Conservation (phyloP, 2,113 vertebrate genomes). For the Dipodomys ordii region DNA sequence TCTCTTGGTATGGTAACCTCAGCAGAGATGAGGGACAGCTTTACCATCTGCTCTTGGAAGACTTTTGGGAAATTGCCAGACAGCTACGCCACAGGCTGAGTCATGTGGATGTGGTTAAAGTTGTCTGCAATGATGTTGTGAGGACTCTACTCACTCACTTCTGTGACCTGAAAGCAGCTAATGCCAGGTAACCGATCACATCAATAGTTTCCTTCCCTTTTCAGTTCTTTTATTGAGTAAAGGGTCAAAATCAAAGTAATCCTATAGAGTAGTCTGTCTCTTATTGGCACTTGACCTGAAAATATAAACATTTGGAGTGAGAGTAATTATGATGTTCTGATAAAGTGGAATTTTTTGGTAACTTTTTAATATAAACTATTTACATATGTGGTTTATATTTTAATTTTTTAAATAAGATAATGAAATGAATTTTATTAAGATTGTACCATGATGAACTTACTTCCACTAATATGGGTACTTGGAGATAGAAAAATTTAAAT, state of each 20-base stretch:
- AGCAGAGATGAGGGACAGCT: constrained; percentile 95
- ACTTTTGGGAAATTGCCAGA: constrained; percentile 96
- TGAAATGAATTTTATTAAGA: neutral
- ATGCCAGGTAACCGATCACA: constrained; percentile 90
- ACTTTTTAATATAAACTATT: constrained; percentile 4
- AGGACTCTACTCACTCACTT: constrained; percentile 95
- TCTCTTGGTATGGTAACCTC: constrained; percentile 95
- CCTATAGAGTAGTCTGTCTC: neutral
- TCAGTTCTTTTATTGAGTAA: neutral
- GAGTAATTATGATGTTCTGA: neutral
- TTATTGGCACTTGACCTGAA: neutral
- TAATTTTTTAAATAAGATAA: constrained; percentile 19
- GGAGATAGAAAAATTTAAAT: constrained; percentile 30
- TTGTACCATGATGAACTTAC: neutral
- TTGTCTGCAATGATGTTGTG: constrained; percentile 95
- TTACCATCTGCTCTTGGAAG: constrained; percentile 95
- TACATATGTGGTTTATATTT: neutral
- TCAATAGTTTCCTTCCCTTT: neutral
- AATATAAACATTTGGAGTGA: neutral
- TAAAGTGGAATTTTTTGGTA: neutral
- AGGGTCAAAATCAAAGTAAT: neutral
- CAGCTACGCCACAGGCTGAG: constrained; percentile 93
- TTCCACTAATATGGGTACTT: neutral
- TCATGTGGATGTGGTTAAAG: constrained; percentile 94
- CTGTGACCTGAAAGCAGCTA: constrained; percentile 97